Evolutionary conservation across 2,113 vertebrate species (phyloP), one percentile per base, ranked within the genome.

Genomic region (Psilopogon haemacephalus): DNA sequence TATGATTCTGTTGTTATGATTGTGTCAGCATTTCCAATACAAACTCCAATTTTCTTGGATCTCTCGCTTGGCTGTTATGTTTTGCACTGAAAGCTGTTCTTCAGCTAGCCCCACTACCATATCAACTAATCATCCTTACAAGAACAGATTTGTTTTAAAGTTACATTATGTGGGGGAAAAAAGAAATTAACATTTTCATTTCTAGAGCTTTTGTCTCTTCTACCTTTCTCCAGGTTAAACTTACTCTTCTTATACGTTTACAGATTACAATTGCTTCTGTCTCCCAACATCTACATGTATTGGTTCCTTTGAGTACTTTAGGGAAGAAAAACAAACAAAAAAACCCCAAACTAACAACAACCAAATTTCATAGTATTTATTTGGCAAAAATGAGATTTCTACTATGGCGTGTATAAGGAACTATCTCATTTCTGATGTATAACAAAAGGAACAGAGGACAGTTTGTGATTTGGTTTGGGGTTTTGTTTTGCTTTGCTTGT

Each of bases 1-100:
- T 84, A 93, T 88, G 93, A 83, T 86, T 78, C 68, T 85, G 87
- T 77, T 95, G 89, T 96, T 96, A 91, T 18, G 15, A 72, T 96
- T 93, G 93, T 94, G 89, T 93, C 79, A 94, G 84, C 89, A 95
- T 96, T 96, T 95, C 89, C 78, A 84, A 76, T 86, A 89, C 89
- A 95, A 96, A 95, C 72, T 93, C 90, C 72, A 89, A 42, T 92
- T 95, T 95, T 94, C 83, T 89, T 64, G 70, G 58, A 75, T 92
- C 84, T 95, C 90, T 94, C 19, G 44, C 67, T 74, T 94, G 86
- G 35, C 50, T 90, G 88, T 88, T 86, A 91, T 93, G 84, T 96
- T 97, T 92, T 90, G 70, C 75, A 87, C 52, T 68, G 90, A 94
- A 94, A 89, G 88, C 91, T 96, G 68, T 83, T 93, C 85, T 89